These are phyloP conservation scores for Falco naumanni DNA, from an alignment of 2,797 vertebrate genomes.

Conservation along the genomic window DNA sequence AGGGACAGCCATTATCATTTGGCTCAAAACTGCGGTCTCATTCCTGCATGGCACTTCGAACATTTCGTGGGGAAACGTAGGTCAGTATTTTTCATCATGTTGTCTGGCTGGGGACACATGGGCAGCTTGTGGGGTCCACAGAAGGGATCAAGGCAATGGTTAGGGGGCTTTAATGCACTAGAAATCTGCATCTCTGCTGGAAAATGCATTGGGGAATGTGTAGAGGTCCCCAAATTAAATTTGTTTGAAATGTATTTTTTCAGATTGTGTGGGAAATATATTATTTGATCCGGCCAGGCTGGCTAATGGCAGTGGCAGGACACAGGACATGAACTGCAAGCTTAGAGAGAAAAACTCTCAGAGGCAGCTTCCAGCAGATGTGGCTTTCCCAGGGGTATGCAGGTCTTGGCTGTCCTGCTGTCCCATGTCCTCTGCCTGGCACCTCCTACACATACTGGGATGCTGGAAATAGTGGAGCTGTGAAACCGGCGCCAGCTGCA, in stretches of 20 bases:
- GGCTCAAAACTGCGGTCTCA: neutral
- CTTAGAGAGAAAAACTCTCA: neutral
- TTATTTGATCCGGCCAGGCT: neutral
- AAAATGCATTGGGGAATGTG: neutral
- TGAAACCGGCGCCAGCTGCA: neutral
- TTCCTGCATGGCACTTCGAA: neutral
- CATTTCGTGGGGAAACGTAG: neutral
- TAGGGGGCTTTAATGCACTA: neutral
- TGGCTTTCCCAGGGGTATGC: neutral
- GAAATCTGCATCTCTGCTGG: neutral
- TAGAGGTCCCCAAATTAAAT: neutral
- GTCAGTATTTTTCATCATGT: neutral
- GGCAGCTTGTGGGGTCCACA: neutral
- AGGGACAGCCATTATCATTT: neutral
- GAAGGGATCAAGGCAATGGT: neutral
- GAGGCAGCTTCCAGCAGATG: neutral
- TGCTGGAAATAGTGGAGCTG: neutral
- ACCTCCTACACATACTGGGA: neutral
- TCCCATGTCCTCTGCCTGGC: neutral
- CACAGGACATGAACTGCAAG: rapidly evolving
- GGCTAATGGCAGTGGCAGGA: neutral
- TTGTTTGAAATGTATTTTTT: neutral
- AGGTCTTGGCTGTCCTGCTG: neutral
- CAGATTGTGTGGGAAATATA: neutral
- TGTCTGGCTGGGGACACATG: neutral